Percentiles rank a stretch among this genome's conserved stretches.
Conservation (phyloP, 2,888 invertebrate species). For the Sinotaia quadrata region DNA sequence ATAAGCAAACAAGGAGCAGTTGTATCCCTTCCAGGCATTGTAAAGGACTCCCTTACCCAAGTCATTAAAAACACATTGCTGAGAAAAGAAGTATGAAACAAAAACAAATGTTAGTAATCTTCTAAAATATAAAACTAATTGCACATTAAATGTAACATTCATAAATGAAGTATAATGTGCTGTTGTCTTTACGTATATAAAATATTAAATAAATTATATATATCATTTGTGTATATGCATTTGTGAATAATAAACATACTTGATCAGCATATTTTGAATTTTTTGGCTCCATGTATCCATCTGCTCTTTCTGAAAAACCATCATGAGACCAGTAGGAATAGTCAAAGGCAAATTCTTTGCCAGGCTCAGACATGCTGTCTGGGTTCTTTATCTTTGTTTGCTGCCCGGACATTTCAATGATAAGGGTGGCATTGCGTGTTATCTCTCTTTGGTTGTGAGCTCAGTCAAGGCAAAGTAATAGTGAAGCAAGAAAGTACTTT, state of each 20-base stretch:
- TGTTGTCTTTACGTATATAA: no score
- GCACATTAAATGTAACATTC: neutral
- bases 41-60: conserved; percentile 67
- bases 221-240: no score
- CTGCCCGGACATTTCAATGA: conserved; percentile 65
- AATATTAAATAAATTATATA: no score
- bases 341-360: conserved; percentile 66
- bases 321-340: conserved; percentile 71
- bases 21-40: conserved; percentile 70
- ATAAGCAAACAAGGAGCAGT: conserved; percentile 70
- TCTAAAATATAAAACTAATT: neutral
- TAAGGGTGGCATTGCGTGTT: conserved; percentile 58
- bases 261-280: conserved; percentile 66
- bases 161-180: no score
- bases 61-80: conserved; percentile 66
- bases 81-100: conserved; percentile 29
- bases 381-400: conserved; percentile 66
- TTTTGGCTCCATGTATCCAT: conserved; percentile 63
- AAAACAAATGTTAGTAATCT: no score
- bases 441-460: conserved; percentile 64
- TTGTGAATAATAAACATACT: conserved; percentile 52
- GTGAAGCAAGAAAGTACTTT: neutral
- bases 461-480: conserved; percentile 45
- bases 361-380: conserved; percentile 51
- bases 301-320: conserved; percentile 55